Percentiles rank a stretch among this genome's conserved stretches.
These are phyloP conservation scores for Mystacornis crossleyi DNA, from an alignment of 2,113 vertebrate genomes.

Conservation along the genomic window DNA sequence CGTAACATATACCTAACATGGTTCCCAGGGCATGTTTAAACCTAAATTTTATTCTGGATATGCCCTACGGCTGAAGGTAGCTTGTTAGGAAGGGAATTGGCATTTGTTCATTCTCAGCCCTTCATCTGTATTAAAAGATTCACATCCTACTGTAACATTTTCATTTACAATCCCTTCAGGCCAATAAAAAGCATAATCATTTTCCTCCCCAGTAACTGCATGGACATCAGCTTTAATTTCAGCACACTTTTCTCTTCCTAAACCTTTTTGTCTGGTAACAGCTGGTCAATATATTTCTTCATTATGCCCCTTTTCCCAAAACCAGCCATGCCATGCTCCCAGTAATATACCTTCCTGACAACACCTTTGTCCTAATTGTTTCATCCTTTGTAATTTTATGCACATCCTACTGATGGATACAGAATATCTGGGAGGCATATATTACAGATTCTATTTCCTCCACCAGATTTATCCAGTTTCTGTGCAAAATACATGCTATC, in stretches of 20 bases:
- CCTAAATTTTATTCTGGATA: background rate
- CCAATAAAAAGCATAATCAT: slow-evolving; percentile 60
- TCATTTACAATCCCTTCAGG: slow-evolving; percentile 61
- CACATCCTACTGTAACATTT: slow-evolving; percentile 36
- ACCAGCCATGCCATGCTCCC: background rate
- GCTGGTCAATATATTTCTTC: slow-evolving; percentile 47
- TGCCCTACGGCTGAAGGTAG: background rate
- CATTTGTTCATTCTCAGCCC: slow-evolving; percentile 10
- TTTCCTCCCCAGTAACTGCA: slow-evolving; percentile 36
- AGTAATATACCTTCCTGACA: background rate
- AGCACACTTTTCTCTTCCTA: slow-evolving; percentile 4
- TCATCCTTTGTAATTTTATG: slow-evolving; percentile 4
- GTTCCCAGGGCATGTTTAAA: background rate
- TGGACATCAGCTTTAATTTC: slow-evolving; percentile 59
- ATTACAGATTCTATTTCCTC: slow-evolving; percentile 3
- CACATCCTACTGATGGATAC: background rate
- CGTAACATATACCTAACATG: background rate
- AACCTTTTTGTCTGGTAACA: slow-evolving; percentile 32
- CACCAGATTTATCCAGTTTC: background rate
- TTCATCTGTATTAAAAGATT: slow-evolving; percentile 47
- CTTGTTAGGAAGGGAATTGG: background rate
- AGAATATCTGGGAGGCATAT: background rate
- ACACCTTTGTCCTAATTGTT: background rate
- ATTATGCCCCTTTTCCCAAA: background rate
- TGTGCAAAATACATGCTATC: background rate